Base-by-base conservation (phyloP, 2,113 vertebrate genomes). In the Desmodus rotundus region DNA sequence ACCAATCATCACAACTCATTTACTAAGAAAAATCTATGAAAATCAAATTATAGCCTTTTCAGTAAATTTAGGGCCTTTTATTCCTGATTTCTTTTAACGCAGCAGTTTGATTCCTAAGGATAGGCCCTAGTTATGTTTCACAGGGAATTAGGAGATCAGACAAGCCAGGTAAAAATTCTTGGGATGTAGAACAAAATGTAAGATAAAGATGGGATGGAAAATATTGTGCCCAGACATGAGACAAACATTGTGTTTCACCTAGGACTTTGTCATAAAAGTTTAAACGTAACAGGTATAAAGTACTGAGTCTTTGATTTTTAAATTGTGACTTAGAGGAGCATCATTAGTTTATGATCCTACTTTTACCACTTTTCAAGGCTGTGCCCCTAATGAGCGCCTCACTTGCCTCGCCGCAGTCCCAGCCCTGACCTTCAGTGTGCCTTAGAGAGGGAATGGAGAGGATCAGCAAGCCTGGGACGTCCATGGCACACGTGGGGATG, bases 11-110 rank as follows among this genome's bases (percentile, higher is more conserved):
- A 13, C 38, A 61, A 76, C 6, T 19, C 41, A 74, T 68, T 74
- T 96, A 81, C 52, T 31, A 63, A 92, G 72, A 81, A 81, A 92
- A 95, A 80, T 88, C 54, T 61, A 26, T 41, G 41, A 81, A 65
- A n/a, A 65, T 89, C 52, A 89, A 76, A 77, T 47, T 73, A 74
- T 13, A 70, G 36, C 58, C 56, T 87, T 89, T 89, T 58, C 58
- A 33, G 78, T 80, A 89, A 85, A 50, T 86, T 77, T 41, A 15
- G 45, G 13, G 58, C 38, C 76, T 94, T 85, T 72, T 78, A 84
- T 67, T 80, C 52, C 80, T 87, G 33, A 72, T 82, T 87, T 86
- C 73, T 87, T 68, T 93, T 90, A 84, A 67, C 41, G 22, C n/a
- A 13, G 82, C 41, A 73, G 0, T 52, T 83, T 93, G 38, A n/a